Base-by-base conservation (phyloP, 2,888 invertebrate genomes). In the Eupelmus urozonus region DNA sequence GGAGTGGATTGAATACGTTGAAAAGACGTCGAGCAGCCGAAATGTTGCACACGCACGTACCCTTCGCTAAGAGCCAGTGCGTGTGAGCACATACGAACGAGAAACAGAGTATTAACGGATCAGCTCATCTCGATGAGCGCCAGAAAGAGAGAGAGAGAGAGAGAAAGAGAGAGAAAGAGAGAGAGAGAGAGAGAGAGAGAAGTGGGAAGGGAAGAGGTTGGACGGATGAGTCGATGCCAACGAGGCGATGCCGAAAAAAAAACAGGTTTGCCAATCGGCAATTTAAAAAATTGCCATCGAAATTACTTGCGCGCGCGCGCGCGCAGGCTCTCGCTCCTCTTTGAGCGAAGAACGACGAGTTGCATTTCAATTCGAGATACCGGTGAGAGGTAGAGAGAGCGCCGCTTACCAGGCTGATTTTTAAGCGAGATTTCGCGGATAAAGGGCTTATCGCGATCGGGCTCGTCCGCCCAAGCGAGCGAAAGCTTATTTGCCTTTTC, bases 11-110 rank as follows among this genome's bases (percentile, higher is more conserved):
- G 78, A 80, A 80, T 82, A 81, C 72, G 79, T 81, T 76, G 76
- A 81, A 83, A 84, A 80, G 81, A 82, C 79, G 76, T 73, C 74
- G 79, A 79, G 76, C 25, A 78, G 73, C 69, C 71, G 77, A 80
- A 75, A 80, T 77, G 79, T 66, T 69, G 59, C 77, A n/a, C 23
- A 72, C 13, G 49, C 66, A 20, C n/a, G 53, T 5, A 23, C 53
- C 59, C 65, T 57, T 45, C 55, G 57, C 2, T 11, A 42, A 18
- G 70, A 25, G 67, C 29, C 74, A 71, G 76, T 23, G 77, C 74
- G 73, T 70, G 67, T 34, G n/a, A 11, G 55, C 25, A 20, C 34
- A 60, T 34, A 34, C 34, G 25, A 40, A 53, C 25, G 34, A 49
- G 63, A 29, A 62, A 42, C 45, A 67, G 74, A 71, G 65, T 74